Percentiles rank a stretch among this genome's conserved stretches.
phyloP scores from a whole-genome alignment of 2,797 vertebrate genomes.

The Acipenser ruthenus region DNA sequence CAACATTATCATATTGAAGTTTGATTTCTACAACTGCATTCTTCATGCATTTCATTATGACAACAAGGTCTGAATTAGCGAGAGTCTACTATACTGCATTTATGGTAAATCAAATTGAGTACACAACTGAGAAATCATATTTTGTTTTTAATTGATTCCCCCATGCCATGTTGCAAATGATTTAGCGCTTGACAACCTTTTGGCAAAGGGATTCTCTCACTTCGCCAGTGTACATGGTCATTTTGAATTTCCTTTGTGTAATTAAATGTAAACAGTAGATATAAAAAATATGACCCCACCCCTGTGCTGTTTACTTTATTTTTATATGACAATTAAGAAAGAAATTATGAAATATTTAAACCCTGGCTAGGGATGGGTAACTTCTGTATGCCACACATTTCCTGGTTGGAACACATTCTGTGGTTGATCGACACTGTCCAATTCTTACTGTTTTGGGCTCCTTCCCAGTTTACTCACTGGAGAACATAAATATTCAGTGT shows the following conservation, averaged over 20 bases:
- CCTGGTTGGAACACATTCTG: slow-evolving; percentile 23
- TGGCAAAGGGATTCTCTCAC: no score
- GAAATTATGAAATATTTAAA: slow-evolving; percentile 34
- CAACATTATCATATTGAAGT: no score
- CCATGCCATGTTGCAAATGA: no score
- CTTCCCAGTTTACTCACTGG: slow-evolving; percentile 25
- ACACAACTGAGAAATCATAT: no score
- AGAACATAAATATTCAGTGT: slow-evolving; percentile 35
- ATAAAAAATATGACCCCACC: slow-evolving; percentile 25
- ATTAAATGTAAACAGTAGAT: slow-evolving; percentile 28
- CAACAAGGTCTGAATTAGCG: no score
- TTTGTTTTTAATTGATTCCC: no score
- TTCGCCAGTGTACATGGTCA: slow-evolving; percentile 30
- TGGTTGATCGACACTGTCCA: slow-evolving; percentile 21
- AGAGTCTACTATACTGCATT: no score
- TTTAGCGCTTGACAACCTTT: no score
- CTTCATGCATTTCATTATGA: no score
- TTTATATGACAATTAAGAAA: slow-evolving; percentile 26
- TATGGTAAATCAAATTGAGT: no score
- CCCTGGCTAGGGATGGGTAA: slow-evolving; percentile 27
- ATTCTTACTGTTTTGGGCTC: slow-evolving; percentile 35
- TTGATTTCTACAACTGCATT: no score
- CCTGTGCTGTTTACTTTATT: slow-evolving; percentile 35
- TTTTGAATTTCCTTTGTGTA: slow-evolving; percentile 28
- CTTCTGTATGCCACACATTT: slow-evolving; percentile 26